Conservation (phyloP, 2,888 invertebrate species). For the Harmothoe impar region DNA sequence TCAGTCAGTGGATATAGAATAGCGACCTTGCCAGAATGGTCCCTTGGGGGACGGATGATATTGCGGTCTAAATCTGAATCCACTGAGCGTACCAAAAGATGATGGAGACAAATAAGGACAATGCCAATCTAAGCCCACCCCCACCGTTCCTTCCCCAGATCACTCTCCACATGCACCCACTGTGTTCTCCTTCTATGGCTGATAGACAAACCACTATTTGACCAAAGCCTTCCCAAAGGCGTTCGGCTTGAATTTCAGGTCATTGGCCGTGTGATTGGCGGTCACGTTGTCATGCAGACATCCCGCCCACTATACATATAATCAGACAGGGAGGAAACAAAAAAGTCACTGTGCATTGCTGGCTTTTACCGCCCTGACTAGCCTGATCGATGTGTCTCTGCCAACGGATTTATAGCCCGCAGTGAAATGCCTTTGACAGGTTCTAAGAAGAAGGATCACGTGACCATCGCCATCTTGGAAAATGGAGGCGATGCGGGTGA, state of each 20-base stretch:
- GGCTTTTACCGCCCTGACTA: not conserved
- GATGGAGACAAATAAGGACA: too few relatives aligned
- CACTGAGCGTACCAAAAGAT: too few relatives aligned
- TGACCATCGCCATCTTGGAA: conserved; percentile 38
- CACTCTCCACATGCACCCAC: too few relatives aligned
- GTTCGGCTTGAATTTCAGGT: conserved; percentile 4
- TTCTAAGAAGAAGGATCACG: conserved; percentile 32
- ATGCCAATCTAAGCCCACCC: too few relatives aligned
- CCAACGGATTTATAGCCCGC: conserved; percentile 13
- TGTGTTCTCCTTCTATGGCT: too few relatives aligned
- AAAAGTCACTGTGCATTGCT: not conserved
- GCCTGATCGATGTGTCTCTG: conserved; percentile 20
- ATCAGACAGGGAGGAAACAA: conserved; percentile 21
- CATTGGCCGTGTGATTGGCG: not conserved
- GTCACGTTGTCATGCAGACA: not conserved
- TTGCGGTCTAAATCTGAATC: too few relatives aligned
- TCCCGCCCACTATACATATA: not conserved
- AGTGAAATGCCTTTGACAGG: conserved; percentile 25
- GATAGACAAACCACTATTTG: too few relatives aligned
- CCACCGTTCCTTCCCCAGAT: too few relatives aligned
- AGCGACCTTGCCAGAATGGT: too few relatives aligned
- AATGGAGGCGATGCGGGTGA: not conserved
- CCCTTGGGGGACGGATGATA: too few relatives aligned
- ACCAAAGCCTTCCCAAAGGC: too few relatives aligned
- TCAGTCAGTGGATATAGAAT: too few relatives aligned